These are phyloP conservation scores for Mystacornis crossleyi DNA, from an alignment of 2,113 vertebrate genomes.

Conservation along the genomic window DNA sequence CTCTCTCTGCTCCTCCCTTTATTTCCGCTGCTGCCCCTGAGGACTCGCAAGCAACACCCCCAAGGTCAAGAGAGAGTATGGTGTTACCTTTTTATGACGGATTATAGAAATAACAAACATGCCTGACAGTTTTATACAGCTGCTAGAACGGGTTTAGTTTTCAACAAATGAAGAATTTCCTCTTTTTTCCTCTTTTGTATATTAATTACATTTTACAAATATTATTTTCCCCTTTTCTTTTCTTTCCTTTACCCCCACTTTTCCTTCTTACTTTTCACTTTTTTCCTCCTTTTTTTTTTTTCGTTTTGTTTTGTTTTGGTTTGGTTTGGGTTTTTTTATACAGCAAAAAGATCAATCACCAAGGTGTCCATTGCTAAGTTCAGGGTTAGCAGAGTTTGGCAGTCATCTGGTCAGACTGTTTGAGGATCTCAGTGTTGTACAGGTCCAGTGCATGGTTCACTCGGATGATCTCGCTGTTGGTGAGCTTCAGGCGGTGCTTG, in stretches of 20 bases:
- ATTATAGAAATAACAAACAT: slow-evolving; percentile 94
- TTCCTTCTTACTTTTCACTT: slow-evolving; percentile 18
- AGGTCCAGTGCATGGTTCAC: slow-evolving; percentile 98
- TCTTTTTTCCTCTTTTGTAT: slow-evolving; percentile 71
- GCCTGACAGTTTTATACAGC: slow-evolving; percentile 80
- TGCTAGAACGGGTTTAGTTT: slow-evolving; percentile 70
- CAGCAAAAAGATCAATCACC: slow-evolving; percentile 74
- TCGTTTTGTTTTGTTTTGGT: neutral
- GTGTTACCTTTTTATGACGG: slow-evolving; percentile 81
- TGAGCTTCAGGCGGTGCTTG: slow-evolving; percentile 96
- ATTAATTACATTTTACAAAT: slow-evolving; percentile 97
- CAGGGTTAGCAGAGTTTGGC: slow-evolving; percentile 93
- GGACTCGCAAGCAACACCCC: slow-evolving; percentile 60
- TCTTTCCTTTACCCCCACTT: neutral
- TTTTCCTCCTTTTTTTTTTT: neutral
- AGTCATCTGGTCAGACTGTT: slow-evolving; percentile 98
- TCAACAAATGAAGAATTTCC: slow-evolving; percentile 73
- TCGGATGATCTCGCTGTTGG: slow-evolving; percentile 98
- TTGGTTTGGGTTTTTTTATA: slow-evolving; percentile 37
- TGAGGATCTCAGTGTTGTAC: slow-evolving; percentile 99
- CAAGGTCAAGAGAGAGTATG: slow-evolving; percentile 70
- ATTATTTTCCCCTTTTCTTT: neutral
- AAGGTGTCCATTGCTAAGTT: slow-evolving; percentile 65
- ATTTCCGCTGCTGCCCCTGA: slow-evolving; percentile 46
- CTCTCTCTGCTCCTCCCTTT: slow-evolving; percentile 28